Percentiles rank a stretch among this genome's conserved stretches.
Conservation (phyloP, 2,797 vertebrate genomes). For the Microctenopoma stevenorrisi region DNA sequence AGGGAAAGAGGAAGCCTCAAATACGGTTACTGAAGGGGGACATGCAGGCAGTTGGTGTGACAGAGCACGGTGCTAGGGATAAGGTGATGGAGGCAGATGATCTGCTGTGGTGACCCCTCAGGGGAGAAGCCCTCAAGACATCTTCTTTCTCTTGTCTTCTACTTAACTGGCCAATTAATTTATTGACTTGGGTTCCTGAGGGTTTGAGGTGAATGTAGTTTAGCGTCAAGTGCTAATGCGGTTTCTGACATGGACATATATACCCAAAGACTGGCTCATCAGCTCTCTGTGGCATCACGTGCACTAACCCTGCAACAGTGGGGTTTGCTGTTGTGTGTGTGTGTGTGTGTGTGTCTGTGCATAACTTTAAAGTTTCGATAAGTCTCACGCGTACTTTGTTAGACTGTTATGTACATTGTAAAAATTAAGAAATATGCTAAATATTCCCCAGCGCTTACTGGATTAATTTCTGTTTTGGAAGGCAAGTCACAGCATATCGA, state of each 20-base stretch:
- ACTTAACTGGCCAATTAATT: conserved; percentile 41
- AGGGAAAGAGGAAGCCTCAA: too few relatives aligned
- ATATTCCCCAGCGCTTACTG: conserved; percentile 56
- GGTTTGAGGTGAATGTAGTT: conserved; percentile 45
- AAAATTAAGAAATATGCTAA: conserved; percentile 56
- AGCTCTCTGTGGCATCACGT: background rate
- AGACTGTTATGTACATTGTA: conserved; percentile 24
- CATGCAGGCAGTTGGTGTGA: too few relatives aligned
- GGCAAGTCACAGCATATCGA: conserved; percentile 32
- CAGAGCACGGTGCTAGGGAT: too few relatives aligned
- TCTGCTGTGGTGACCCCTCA: too few relatives aligned
- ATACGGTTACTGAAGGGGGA: too few relatives aligned
- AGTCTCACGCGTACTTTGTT: conserved; percentile 34
- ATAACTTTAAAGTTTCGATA: conserved; percentile 32
- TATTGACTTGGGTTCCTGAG: conserved; percentile 19
- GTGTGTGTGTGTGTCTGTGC: conserved; percentile 1
- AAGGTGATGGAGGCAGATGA: too few relatives aligned
- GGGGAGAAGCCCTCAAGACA: background rate
- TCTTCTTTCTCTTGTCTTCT: conserved; percentile 17
- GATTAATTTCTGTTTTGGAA: conserved; percentile 64
- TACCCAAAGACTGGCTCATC: conserved; percentile 34
- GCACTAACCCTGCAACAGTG: conserved; percentile 17
- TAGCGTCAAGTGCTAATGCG: conserved; percentile 51
- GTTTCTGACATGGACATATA: conserved; percentile 43
- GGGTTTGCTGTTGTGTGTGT: conserved; percentile 9